Evolutionary conservation across 2,888 invertebrate species (phyloP), one percentile per base, ranked within the genome.

Genomic region (Melangyna quadrimaculata): DNA sequence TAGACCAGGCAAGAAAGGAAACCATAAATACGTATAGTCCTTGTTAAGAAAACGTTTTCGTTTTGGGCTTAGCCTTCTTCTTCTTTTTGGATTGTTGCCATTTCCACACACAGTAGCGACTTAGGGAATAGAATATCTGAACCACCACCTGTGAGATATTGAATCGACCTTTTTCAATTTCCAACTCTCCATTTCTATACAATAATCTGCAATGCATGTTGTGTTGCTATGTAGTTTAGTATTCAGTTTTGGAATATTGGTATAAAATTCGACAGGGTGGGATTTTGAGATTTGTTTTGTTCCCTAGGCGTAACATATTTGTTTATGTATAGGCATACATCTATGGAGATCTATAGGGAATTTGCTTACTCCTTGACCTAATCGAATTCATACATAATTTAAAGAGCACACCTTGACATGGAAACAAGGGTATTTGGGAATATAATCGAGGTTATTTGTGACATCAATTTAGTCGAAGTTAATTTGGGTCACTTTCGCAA

Each of bases 1-100:
- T 59, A 37, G 37, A 37, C 24, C 51, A 24, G 24, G 14, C 24
- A 2, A 37, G 12, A 32, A 71, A 55, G 69, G 48, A 84, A 72
- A 32, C 71, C 70, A 84, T 84, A 80, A 84, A 77, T 84, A 63
- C 3, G 12, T 63, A 19, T 63, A 63, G n/a, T 63, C n/a, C 24
- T 65, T 65, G 27, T 63, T 45, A 43, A 65, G 79, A 67, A 84
- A 79, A 67, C 65, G 75, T 32, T 75, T 75, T 84, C 79, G 70
- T 79, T 78, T 78, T 37, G 69, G 74, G 71, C 65, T 84, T 71
- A 84, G 75, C 71, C 65, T 78, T 77, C 55, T 77, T 35, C 12
- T 57, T 37, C 71, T 84, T 73, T 17, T 63, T 45, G 84, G 67
- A 80, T 77, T 84, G 67, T 75, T 71, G 67, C 32, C 75, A 75